Evolutionary conservation across 2,797 vertebrate species (phyloP), one percentile per base, ranked within the genome.

Genomic region (Trachops cirrhosus): DNA sequence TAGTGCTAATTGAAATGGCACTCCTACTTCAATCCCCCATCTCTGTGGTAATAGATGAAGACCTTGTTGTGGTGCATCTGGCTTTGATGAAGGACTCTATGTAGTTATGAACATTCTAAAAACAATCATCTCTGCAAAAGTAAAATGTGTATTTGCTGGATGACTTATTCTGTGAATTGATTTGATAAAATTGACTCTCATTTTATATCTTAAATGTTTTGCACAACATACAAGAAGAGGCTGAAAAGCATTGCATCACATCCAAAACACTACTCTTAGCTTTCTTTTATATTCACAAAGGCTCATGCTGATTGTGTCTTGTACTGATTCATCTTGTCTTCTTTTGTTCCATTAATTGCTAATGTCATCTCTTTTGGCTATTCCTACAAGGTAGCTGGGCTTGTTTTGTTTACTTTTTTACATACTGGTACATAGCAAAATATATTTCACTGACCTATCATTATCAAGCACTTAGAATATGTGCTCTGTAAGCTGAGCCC

Each of bases 171-270:
- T 64, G 59, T 29, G 67, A 94, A 92, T 41, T 90, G 67, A 46
- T 78, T 46, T 39, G 67, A 57, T 87, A 74, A 92, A 91, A 96
- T 37, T 32, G n/a, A 92, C 73, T 96, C 21, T 37, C 9, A 22
- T 44, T 86, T 86, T 77, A 48, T 62, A 59, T 59, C 22, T 79
- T 41, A 41, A 83, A 73, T 59, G 21, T 93, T 93, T 84, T 75
- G n/a, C 34, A 77, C 15, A 80, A 50, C 1, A 26, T 89, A 41
- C 54, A 80, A 75, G 50, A 83, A 37, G n/a, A 70, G 37, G 4
- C 44, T 57, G 19, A 34, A 48, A 75, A 83, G 16, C 21, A 24
- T 71, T 50, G 34, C 15, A 26, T 70, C 3, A 24, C 8, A 57
- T 15, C 11, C 1, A 37, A 70, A 2, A 71, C 10, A n/a, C 11